Evolutionary conservation across 2,113 vertebrate genomes (phyloP).

Genomic region (Antechinus flavipes): DNA sequence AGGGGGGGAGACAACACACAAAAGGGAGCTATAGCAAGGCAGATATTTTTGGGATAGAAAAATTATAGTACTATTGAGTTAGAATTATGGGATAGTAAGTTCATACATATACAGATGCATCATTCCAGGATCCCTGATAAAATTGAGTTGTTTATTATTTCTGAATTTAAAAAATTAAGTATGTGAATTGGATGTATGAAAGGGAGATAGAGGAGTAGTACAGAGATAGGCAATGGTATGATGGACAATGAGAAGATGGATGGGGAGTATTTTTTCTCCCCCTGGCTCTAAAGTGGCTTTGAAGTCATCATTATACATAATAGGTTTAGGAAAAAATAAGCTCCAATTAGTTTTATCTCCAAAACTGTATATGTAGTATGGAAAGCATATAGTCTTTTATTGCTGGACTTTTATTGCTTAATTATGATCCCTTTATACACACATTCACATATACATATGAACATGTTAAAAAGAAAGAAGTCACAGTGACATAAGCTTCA

Average conservation of each 20-base stretch:
- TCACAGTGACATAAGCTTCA: neutral
- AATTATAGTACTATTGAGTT: neutral
- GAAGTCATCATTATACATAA: too few relatives aligned
- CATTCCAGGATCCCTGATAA: neutral
- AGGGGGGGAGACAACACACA: neutral
- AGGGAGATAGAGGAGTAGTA: too few relatives aligned
- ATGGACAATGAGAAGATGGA: too few relatives aligned
- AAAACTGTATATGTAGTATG: too few relatives aligned
- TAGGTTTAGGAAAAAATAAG: too few relatives aligned
- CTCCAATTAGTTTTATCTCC: too few relatives aligned
- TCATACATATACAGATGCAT: neutral
- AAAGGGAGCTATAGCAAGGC: neutral
- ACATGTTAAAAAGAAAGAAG: neutral
- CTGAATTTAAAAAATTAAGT: neutral
- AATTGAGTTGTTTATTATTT: neutral
- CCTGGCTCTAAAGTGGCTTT: too few relatives aligned
- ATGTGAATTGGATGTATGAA: too few relatives aligned
- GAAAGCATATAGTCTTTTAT: too few relatives aligned
- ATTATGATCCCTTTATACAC: neutral
- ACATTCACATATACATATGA: neutral
- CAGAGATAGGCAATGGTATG: too few relatives aligned
- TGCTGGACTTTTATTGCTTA: neutral
- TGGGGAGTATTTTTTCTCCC: too few relatives aligned
- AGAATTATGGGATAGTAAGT: neutral
- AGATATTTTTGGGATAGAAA: neutral